Evolutionary conservation across 2,113 vertebrate species (phyloP).

Genomic region (Callospermophilus lateralis): DNA sequence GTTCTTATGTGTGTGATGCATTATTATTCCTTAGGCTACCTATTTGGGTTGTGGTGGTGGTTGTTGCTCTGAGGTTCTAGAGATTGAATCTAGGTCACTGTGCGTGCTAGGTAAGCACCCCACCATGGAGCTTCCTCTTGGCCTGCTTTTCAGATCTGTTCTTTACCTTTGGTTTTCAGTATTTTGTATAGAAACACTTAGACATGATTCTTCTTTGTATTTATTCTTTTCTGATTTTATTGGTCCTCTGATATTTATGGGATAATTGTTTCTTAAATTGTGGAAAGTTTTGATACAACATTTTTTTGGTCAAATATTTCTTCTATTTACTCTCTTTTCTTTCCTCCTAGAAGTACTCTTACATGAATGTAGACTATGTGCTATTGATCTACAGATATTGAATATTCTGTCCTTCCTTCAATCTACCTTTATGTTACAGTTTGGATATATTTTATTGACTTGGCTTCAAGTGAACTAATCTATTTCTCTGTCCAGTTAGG

Average conservation of each 20-base stretch:
- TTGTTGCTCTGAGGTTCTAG: too few relatives aligned
- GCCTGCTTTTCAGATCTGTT: not conserved
- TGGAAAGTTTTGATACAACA: not conserved
- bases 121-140: not conserved
- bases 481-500: not conserved
- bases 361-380: not conserved
- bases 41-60: not conserved
- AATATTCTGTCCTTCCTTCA: too few relatives aligned
- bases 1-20: not conserved
- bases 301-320: not conserved
- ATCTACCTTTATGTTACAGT: not conserved
- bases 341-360: not conserved
- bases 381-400: not conserved
- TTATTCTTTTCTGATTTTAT: not conserved
- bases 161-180: not conserved
- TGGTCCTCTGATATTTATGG: not conserved
- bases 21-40: not conserved
- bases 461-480: not conserved
- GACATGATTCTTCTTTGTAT: not conserved
- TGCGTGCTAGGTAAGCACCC: too few relatives aligned
- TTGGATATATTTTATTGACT: not conserved
- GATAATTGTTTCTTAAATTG: not conserved
- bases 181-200: not conserved
- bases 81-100: not conserved
- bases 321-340: not conserved